Percentiles rank a stretch among this genome's conserved stretches.
Conservation (phyloP, 2,113 vertebrate genomes). For the Acanthochromis polyacanthus region DNA sequence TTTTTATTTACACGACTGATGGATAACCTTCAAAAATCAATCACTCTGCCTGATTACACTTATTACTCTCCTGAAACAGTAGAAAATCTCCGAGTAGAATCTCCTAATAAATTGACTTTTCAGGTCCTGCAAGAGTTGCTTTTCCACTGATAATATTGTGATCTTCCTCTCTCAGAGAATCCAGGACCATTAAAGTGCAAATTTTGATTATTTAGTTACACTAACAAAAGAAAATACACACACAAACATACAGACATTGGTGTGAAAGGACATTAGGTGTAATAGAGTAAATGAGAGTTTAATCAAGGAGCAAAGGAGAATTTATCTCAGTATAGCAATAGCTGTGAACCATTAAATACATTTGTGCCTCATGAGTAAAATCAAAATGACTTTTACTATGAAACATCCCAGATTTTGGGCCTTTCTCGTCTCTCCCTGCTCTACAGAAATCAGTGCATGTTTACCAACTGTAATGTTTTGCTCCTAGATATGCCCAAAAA, state of each 20-base stretch:
- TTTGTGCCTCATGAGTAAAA: not conserved
- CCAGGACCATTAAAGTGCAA: not conserved
- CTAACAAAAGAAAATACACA: not conserved
- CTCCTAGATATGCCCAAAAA: not conserved
- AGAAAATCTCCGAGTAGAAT: conserved; percentile 27
- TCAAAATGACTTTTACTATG: not conserved
- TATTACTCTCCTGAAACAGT: conserved; percentile 29
- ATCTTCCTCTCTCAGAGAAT: not conserved
- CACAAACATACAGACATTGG: not conserved
- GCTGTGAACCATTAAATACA: not conserved
- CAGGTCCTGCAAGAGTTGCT: conserved; percentile 18
- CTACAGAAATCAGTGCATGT: not conserved
- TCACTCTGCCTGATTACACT: conserved; percentile 47
- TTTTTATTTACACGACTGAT: conserved; percentile 65
- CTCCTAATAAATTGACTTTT: conserved; percentile 33
- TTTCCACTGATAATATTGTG: not conserved
- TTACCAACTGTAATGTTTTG: not conserved
- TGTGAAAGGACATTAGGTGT: not conserved
- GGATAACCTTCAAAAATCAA: conserved; percentile 72
- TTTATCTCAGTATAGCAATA: not conserved
- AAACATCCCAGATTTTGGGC: not conserved
- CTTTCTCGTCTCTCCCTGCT: not conserved
- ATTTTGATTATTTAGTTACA: conserved; percentile 6
- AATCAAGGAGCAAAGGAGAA: not conserved
- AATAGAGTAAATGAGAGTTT: not conserved